Evolutionary conservation across 2,888 invertebrate species (phyloP), one percentile per base, ranked within the genome.

Genomic region (Matsumyia berberina): DNA sequence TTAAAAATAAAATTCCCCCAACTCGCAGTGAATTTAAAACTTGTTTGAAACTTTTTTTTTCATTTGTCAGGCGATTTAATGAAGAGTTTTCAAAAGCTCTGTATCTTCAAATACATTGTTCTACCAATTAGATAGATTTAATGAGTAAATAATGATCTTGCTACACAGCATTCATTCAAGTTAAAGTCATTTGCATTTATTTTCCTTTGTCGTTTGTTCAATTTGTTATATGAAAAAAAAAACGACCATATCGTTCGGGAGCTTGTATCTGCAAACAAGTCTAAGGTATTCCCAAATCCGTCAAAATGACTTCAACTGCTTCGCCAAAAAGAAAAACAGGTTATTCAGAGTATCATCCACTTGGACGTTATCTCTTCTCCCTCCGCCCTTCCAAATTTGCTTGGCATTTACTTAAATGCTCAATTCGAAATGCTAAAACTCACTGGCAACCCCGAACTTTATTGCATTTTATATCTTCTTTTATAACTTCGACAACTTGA

Each of bases 381-480:
- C 0, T 9, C 8, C 44, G 35, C 33, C 46, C 44, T 19, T 49
- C 33, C 1, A 33, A 73, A n/a, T 12, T 11, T 57, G 3, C 12
- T 39, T 31, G 19, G n/a, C 15, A 12, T 29, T 39, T 12, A 24
- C 29, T 57, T 37, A 39, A 57, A 57, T 57, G 37, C 35, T n/a
- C n/a, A n/a, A n/a, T n/a, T n/a, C n/a, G n/a, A n/a, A n/a, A n/a
- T n/a, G n/a, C n/a, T n/a, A n/a, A n/a, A 15, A 1, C 11, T 58
- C 11, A 12, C 35, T 15, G 55, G 35, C 12, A 58, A 39, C 15
- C 39, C 39, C 12, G 8, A 4, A 35, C 4, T 46, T 62, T 46
- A 62, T 46, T 33, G 15, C 46, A 42, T n/a, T 4, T 24, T 24
- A 24, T 24, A 24, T 15, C 11, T 57, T 37, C 37, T 24, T n/a